Evolutionary conservation across 2,797 vertebrate species (phyloP), one percentile per base, ranked within the genome.

Genomic region (Lutjanus argentimaculatus): DNA sequence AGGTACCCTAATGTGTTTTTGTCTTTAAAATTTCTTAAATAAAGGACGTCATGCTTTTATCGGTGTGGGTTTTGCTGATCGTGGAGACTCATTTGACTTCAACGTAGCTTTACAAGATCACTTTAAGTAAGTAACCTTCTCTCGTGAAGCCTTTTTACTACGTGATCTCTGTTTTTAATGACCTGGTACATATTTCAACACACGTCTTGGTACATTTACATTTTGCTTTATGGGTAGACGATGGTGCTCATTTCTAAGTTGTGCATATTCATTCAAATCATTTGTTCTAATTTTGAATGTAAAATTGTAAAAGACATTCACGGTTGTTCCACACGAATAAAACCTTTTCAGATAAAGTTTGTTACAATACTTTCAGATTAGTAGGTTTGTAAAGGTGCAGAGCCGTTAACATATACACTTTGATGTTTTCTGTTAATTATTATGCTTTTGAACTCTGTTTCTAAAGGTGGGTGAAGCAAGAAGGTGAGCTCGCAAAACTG

Each of bases 81-180:
- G 98, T 19, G 98, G 98, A 0, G 98, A 99, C n/a, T 98, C 98
- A 8, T 99, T 99, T 82, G 98, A 99, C 95, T 99, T 99, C 93
- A 99, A 98, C 0, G 98, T 99, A 15, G 97, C 98, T 4, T 92
- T 99, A 57, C 98, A 99, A 92, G 98, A 99, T 89, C 98, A 99
- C 90, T 99, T 99, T 87, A 99, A 99, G 98, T 99, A 91, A 97
- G 98, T 96, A 22, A 0, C 3, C 13, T 0, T 1, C 22, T 21
- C 53, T 70, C 61, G 0, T 0, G 3, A 15, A 14, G 2, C 15
- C 2, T 6, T 12, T 74, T 67, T 55, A 67, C 22, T 2, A 1
- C 62, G 30, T 62, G 7, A 22, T 73, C 14, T 64, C 12, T 61
- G 14, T 61, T 83, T 12, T 40, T 49, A 12, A 30, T 48, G 19